Conservation (phyloP, 2,888 invertebrate species). For the Dryobotodes eremita region DNA sequence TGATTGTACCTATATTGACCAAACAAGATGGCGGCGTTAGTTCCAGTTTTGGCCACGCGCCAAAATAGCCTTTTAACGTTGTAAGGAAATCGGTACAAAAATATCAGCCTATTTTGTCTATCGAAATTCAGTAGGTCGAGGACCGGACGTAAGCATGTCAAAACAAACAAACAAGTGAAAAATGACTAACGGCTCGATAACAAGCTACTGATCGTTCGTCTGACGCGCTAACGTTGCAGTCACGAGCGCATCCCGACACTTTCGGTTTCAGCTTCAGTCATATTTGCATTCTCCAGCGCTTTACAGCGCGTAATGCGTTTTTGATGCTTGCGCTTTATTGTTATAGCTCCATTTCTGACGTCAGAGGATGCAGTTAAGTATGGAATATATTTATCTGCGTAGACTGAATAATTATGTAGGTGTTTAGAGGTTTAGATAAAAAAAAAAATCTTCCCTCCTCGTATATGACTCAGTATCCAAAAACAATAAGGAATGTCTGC, state of each 20-base stretch:
- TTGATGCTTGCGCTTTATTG: constrained; percentile 46
- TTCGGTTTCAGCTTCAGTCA: constrained; percentile 30
- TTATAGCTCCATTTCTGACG: constrained; percentile 21
- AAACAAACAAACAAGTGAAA: constrained; percentile 34
- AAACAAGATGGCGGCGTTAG: too few relatives aligned
- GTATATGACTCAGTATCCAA: background rate
- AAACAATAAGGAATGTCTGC: background rate
- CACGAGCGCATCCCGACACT: constrained; percentile 62
- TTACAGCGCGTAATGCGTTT: constrained; percentile 32
- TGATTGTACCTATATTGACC: too few relatives aligned
- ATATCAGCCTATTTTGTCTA: background rate
- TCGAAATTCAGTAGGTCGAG: background rate
- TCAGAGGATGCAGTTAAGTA: constrained; percentile 27
- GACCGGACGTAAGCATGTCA: background rate
- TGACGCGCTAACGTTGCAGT: constrained; percentile 43
- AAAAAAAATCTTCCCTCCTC: background rate
- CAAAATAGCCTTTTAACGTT: too few relatives aligned
- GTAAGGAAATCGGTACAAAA: background rate
- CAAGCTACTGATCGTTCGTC: constrained; percentile 25
- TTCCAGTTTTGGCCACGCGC: too few relatives aligned
- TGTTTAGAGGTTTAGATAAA: constrained; percentile 5
- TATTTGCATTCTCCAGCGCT: constrained; percentile 32
- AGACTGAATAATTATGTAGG: constrained; percentile 2
- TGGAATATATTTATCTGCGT: constrained; percentile 29
- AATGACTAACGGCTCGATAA: constrained; percentile 49